Percentiles rank a stretch among this genome's conserved stretches.
These are phyloP conservation scores for Leptopilina clavipes DNA, from an alignment of 1,140 invertebrate genomes.

Conservation along the genomic window DNA sequence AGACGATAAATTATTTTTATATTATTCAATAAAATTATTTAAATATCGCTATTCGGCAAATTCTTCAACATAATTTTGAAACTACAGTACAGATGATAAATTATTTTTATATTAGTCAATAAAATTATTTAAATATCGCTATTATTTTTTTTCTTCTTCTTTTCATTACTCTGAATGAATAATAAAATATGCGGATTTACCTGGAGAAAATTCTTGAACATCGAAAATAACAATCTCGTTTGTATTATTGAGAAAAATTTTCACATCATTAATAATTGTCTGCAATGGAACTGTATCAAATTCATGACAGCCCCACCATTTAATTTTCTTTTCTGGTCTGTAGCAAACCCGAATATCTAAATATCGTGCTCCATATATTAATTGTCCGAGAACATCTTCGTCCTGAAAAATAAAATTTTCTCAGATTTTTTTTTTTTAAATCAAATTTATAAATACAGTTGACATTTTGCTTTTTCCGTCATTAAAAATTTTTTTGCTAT, in stretches of 20 bases:
- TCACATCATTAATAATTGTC: constrained; percentile 74
- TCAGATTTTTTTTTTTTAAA: too few relatives aligned
- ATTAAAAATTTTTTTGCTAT: too few relatives aligned
- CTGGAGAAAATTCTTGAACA: constrained; percentile 78
- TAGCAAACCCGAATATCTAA: constrained; percentile 78
- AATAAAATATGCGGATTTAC: constrained; percentile 60
- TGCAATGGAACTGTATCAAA: constrained; percentile 72
- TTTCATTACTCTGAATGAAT: too few relatives aligned
- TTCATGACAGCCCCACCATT: constrained; percentile 78
- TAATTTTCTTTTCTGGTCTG: constrained; percentile 66
- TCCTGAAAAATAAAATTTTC: constrained; percentile 71
- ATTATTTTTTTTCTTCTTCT: too few relatives aligned
- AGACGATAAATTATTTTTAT: too few relatives aligned
- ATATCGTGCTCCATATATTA: constrained; percentile 78
- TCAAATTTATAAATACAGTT: too few relatives aligned
- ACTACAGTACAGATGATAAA: not conserved
- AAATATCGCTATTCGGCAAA: constrained; percentile 61
- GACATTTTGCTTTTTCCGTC: too few relatives aligned
- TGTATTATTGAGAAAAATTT: constrained; percentile 77
- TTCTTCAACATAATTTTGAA: constrained; percentile 56
- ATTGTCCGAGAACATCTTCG: constrained; percentile 76
- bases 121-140: too few relatives aligned
- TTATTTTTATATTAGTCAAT: too few relatives aligned
- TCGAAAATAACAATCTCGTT: constrained; percentile 81
- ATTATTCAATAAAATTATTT: too few relatives aligned